A percentile compares a stretch with the other conserved stretches of the same genome.
These are phyloP conservation scores for Drosophila sulfurigaster DNA, from an alignment of 1,140 invertebrate species.

Conservation along the genomic window DNA sequence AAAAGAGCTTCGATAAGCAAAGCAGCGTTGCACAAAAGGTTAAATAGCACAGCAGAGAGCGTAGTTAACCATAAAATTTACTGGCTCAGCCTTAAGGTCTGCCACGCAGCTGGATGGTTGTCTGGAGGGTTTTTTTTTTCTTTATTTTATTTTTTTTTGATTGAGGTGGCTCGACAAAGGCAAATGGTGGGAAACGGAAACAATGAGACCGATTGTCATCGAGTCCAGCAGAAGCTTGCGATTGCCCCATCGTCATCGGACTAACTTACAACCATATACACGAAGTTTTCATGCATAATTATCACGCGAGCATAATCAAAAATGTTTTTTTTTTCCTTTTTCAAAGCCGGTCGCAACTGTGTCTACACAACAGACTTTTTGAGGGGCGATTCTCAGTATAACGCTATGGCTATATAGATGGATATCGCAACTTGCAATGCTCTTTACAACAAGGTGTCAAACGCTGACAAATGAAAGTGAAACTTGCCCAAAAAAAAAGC, in stretches of 20 bases:
- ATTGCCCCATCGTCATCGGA: conserved; percentile 37
- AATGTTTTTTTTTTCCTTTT: conserved; percentile 46
- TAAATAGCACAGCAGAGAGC: conserved; percentile 68
- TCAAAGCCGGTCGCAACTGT: conserved; percentile 57
- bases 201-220: conserved; percentile 81
- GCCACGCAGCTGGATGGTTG: conserved; percentile 66
- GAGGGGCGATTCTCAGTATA: conserved; percentile 1
- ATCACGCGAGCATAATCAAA: conserved; percentile 75
- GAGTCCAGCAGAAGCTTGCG: conserved; percentile 55
- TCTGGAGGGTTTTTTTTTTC: conserved; percentile 11
- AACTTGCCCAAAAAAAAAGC: conserved; percentile 37
- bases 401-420: conserved; percentile 35
- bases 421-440: conserved; percentile 54
- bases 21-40: conserved; percentile 61
- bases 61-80: conserved; percentile 82
- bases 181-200: conserved; percentile 78
- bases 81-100: conserved; percentile 41
- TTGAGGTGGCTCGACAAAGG: conserved; percentile 37
- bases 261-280: background rate
- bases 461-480: conserved; percentile 81
- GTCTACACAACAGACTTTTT: conserved; percentile 41
- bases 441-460: conserved; percentile 73
- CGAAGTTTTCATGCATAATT: conserved; percentile 69
- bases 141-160: background rate
- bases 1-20: conserved; percentile 42